phyloP scores from a whole-genome alignment of 2,888 invertebrate genomes.

The Trissolcus brochymenae region DNA sequence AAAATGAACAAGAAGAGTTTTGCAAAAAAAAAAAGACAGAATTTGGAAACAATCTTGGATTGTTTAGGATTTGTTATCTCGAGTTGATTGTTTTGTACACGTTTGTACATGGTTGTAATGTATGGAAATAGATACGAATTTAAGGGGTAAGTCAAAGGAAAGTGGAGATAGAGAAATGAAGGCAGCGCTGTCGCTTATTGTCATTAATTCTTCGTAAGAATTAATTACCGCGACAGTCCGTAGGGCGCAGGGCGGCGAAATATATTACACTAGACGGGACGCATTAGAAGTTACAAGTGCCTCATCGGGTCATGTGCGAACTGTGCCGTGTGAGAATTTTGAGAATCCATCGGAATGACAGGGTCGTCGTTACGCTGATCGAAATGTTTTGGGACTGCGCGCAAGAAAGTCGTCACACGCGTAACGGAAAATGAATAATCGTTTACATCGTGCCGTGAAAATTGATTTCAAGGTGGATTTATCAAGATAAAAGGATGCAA shows the following conservation, averaged over 20 bases:
- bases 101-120: slow-evolving; percentile 39
- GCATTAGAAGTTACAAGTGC: slow-evolving; percentile 56
- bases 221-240: slow-evolving; percentile 56
- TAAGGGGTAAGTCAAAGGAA: slow-evolving; percentile 56
- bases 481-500: slow-evolving; percentile 5
- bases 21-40: no score
- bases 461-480: slow-evolving; percentile 10
- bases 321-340: slow-evolving; percentile 53
- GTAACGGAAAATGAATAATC: slow-evolving; percentile 23
- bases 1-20: neutral
- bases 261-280: slow-evolving; percentile 54
- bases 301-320: slow-evolving; percentile 51
- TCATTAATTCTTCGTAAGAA: slow-evolving; percentile 59
- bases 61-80: slow-evolving; percentile 26
- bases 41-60: no score
- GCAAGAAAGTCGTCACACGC: slow-evolving; percentile 12
- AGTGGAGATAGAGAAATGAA: slow-evolving; percentile 56
- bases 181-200: slow-evolving; percentile 55
- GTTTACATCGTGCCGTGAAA: slow-evolving; percentile 16
- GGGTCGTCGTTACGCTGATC: slow-evolving; percentile 48
- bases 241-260: slow-evolving; percentile 56
- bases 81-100: slow-evolving; percentile 32
- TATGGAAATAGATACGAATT: slow-evolving; percentile 54
- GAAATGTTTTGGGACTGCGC: slow-evolving; percentile 32
- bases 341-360: slow-evolving; percentile 55